phyloP scores from a whole-genome alignment of 2,113 vertebrate species.

The Trogon melanurus region DNA sequence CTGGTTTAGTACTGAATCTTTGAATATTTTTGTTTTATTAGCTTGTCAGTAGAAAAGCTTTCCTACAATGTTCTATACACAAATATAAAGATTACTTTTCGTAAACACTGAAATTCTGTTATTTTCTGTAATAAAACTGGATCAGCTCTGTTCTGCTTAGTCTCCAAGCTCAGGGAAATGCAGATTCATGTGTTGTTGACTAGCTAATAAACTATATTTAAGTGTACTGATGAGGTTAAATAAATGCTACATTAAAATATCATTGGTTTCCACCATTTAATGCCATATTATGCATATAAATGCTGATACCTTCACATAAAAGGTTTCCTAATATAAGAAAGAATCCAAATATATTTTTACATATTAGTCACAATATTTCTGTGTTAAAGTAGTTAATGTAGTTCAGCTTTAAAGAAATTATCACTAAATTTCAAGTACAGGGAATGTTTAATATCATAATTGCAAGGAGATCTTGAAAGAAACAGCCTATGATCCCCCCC shows the following conservation, averaged over 20 bases:
- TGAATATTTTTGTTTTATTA: background rate
- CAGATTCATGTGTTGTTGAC: background rate
- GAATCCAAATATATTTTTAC: background rate
- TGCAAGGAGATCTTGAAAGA: background rate
- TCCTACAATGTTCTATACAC: too few species aligned
- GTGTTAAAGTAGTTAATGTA: background rate
- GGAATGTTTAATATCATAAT: background rate
- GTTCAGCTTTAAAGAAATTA: background rate
- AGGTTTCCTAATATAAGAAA: background rate
- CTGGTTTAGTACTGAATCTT: background rate
- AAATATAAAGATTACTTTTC: too few species aligned
- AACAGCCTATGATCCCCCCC: background rate
- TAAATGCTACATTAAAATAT: background rate
- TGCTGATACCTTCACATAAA: background rate
- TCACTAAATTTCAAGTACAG: background rate
- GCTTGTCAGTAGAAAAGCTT: too few species aligned
- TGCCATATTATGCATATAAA: background rate
- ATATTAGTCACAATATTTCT: background rate
- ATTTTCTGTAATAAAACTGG: too few species aligned
- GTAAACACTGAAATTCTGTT: too few species aligned
- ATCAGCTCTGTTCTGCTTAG: background rate
- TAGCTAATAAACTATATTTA: background rate
- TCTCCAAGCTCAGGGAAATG: background rate
- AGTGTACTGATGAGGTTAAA: background rate
- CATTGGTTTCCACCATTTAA: background rate